These are phyloP conservation scores for Beris chalybata DNA, from an alignment of 2,888 invertebrate species.

Conservation along the genomic window DNA sequence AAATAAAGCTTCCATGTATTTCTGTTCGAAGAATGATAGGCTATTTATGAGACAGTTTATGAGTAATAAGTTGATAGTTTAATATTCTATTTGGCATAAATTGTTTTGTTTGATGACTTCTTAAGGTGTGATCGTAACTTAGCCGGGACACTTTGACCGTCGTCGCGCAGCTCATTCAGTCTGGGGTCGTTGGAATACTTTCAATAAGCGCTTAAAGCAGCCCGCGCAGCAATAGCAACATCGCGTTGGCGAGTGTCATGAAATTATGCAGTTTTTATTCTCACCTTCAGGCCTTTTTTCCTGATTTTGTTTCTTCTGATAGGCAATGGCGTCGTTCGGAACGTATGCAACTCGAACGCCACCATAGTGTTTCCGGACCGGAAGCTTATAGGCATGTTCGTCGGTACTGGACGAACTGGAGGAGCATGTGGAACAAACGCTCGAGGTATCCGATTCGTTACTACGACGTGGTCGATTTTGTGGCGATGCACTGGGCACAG, in stretches of 20 bases:
- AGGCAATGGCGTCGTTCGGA: conserved; percentile 87
- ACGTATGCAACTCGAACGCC: conserved; percentile 93
- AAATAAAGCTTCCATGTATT: conserved; percentile 21
- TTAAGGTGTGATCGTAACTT: background rate
- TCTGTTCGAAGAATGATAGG: conserved; percentile 4
- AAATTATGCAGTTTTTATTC: conserved; percentile 83
- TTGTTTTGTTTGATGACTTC: background rate
- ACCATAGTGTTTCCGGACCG: conserved; percentile 80
- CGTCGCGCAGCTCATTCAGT: background rate
- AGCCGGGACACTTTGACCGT: background rate
- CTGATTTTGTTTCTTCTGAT: conserved; percentile 70
- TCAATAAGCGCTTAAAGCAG: conserved; percentile 32
- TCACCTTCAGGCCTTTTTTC: conserved; percentile 47
- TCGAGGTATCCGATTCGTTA: conserved; percentile 68
- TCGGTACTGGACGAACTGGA: conserved; percentile 87
- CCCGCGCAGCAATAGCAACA: conserved; percentile 34
- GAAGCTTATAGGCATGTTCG: conserved; percentile 82
- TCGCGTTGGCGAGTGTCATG: conserved; percentile 63
- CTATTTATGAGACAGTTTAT: background rate
- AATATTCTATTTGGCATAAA: background rate
- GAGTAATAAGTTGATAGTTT: no score
- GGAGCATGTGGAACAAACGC: conserved; percentile 89
- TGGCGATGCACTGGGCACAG: conserved; percentile 41
- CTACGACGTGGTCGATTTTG: conserved; percentile 42
- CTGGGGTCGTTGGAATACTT: conserved; percentile 19